These are phyloP conservation scores for human (Homo sapiens) DNA, from an alignment of 2,113 vertebrate genomes.

Conservation along the genomic window DNA sequence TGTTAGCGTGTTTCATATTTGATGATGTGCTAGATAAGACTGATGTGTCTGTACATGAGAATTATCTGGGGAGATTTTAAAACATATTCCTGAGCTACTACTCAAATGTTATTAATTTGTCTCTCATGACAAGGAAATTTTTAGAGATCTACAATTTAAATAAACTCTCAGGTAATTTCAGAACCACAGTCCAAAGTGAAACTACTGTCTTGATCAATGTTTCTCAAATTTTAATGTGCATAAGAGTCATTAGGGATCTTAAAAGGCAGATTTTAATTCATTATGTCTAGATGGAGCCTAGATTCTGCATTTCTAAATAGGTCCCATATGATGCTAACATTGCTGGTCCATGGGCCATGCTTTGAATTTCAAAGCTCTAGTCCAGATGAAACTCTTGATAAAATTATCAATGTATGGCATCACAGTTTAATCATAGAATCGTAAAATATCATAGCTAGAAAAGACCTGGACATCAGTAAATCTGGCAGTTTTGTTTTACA, in stretches of 20 bases:
- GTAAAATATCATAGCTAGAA: neutral
- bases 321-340: neutral
- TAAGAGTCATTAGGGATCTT: neutral
- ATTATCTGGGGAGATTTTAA: neutral
- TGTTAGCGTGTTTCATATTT: neutral
- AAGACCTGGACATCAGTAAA: neutral
- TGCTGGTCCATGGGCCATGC: neutral
- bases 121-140: neutral
- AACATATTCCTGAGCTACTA: neutral
- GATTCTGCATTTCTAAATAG: neutral
- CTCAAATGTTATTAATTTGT: neutral
- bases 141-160: constrained; percentile 19
- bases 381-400: neutral
- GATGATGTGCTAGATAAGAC: neutral
- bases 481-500: neutral
- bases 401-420: neutral
- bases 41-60: neutral
- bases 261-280: constrained; percentile 34
- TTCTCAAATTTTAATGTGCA: neutral
- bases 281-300: neutral
- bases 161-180: constrained; percentile 6
- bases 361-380: neutral
- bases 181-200: neutral
- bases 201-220: constrained; percentile 3
- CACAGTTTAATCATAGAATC: neutral